These are phyloP conservation scores for Rotaria macrura DNA, from an alignment of 2,888 invertebrate genomes.

Conservation along the genomic window DNA sequence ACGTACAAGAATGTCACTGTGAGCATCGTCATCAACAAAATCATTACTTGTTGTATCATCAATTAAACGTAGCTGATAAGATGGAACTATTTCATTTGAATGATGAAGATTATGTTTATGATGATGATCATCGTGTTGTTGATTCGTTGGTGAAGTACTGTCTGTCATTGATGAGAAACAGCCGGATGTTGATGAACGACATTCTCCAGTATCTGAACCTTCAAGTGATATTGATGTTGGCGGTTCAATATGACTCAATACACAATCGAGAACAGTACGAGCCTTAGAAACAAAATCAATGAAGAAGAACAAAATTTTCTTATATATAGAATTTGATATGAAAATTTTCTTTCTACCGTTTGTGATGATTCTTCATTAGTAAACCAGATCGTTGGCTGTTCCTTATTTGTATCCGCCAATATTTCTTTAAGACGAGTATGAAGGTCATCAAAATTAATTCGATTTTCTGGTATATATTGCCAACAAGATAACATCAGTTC, in stretches of 20 bases:
- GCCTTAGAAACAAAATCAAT: not conserved
- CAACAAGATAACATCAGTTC: not conserved
- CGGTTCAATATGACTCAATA: not conserved
- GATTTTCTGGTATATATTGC: not conserved
- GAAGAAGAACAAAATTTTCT: not conserved
- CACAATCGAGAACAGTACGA: not conserved
- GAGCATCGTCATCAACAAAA: not conserved
- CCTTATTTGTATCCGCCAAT: not conserved
- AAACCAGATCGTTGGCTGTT: not conserved
- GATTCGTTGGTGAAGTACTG: not conserved
- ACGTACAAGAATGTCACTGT: conserved; percentile 1
- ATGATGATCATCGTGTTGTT: too few species aligned
- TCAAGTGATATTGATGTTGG: not conserved
- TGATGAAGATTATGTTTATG: not conserved
- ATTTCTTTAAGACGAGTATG: not conserved
- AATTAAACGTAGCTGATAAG: not conserved
- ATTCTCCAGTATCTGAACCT: not conserved
- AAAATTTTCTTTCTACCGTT: not conserved
- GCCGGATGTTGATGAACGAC: conserved; percentile 5
- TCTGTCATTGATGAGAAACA: conserved; percentile 2
- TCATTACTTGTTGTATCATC: not conserved
- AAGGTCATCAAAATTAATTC: not conserved
- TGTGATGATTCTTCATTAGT: not conserved
- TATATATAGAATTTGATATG: not conserved
- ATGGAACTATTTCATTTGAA: not conserved